These are phyloP conservation scores for Holacanthella duospinosa DNA, from an alignment of 2,888 invertebrate species.

Conservation along the genomic window DNA sequence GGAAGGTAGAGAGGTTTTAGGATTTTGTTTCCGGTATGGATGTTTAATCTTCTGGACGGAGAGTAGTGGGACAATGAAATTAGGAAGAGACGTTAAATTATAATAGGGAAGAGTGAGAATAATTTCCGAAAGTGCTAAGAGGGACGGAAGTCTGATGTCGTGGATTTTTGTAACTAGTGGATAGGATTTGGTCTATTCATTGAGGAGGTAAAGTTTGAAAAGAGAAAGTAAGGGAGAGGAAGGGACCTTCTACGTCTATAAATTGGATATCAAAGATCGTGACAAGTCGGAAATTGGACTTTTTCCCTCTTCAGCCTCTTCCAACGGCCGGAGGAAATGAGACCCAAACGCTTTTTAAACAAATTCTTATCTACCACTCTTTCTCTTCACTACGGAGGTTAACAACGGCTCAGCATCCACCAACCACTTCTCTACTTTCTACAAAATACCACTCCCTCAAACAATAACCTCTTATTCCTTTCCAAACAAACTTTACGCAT, in stretches of 20 bases:
- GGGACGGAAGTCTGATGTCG: neutral
- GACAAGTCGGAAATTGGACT: constrained; percentile 39
- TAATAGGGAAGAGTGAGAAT: neutral
- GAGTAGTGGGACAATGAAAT: neutral
- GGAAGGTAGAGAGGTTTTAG: too few species aligned
- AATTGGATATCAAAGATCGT: constrained; percentile 38
- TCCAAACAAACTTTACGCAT: too few species aligned
- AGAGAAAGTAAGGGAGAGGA: constrained; percentile 12
- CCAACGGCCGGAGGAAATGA: constrained; percentile 37
- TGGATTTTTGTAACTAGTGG: neutral
- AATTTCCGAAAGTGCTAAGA: neutral
- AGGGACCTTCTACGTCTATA: constrained; percentile 24
- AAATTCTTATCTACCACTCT: constrained; percentile 33
- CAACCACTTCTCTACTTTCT: too few species aligned
- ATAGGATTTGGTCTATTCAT: neutral
- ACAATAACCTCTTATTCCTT: too few species aligned
- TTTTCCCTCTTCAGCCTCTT: constrained; percentile 20
- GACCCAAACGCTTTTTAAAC: constrained; percentile 38
- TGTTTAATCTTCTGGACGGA: too few species aligned
- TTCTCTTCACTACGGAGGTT: neutral
- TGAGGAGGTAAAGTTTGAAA: constrained; percentile 22
- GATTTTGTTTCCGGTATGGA: too few species aligned
- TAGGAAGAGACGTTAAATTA: neutral
- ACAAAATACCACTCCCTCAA: too few species aligned
- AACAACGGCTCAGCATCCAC: too few species aligned